A percentile compares a stretch with the other conserved stretches of the same genome.
phyloP scores from a whole-genome alignment of 2,113 vertebrate genomes.

The Scartelaos histophorus region DNA sequence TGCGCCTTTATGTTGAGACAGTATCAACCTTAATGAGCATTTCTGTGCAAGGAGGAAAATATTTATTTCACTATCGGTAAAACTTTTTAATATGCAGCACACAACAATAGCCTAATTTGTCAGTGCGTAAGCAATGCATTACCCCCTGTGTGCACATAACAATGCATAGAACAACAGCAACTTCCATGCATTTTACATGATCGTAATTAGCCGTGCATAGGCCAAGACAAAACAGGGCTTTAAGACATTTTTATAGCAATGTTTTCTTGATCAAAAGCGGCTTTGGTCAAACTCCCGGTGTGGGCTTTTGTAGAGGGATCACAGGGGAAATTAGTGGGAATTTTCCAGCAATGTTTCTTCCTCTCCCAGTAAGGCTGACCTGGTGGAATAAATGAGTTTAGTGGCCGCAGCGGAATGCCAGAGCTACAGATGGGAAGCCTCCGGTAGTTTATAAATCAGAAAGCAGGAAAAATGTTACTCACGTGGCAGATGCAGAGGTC shows the following conservation, averaged over 20 bases:
- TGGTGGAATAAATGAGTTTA: conserved; percentile 38
- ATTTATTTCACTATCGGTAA: conserved; percentile 2
- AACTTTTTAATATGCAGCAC: conserved; percentile 6
- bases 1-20: conserved; percentile 19
- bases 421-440: conserved; percentile 2
- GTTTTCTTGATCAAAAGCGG: conserved; percentile 21
- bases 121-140: conserved; percentile 17
- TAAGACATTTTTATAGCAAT: background rate
- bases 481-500: background rate
- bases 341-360: conserved; percentile 35
- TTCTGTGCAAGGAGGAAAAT: background rate
- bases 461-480: background rate
- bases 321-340: conserved; percentile 47
- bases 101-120: conserved; percentile 29
- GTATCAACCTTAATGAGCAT: conserved; percentile 32
- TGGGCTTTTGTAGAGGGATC: conserved; percentile 24
- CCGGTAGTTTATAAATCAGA: conserved; percentile 7
- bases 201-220: conserved; percentile 19
- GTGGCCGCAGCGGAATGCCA: conserved; percentile 32
- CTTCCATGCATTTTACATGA: conserved; percentile 3
- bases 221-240: conserved; percentile 10
- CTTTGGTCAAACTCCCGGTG: conserved; percentile 3
- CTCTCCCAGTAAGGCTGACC: conserved; percentile 27
- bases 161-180: background rate
- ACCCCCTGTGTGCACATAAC: conserved; percentile 10